phyloP scores from a whole-genome alignment of 2,113 vertebrate genomes.

The Sylvilagus bachmani region DNA sequence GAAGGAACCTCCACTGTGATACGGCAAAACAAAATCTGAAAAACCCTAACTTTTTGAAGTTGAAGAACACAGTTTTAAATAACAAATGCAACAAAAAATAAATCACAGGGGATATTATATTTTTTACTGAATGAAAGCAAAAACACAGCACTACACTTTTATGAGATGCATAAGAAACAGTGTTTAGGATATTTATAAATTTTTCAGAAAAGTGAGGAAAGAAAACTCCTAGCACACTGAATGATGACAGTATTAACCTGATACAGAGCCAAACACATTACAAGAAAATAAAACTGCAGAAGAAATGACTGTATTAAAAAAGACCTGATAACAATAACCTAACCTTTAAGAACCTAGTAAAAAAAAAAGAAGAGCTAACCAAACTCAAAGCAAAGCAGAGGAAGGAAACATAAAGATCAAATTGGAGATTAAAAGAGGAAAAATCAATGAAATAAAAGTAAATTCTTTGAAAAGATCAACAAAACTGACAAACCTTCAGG shows the following conservation, averaged over 20 bases:
- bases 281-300: conserved; percentile 5
- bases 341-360: background rate
- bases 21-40: too few species aligned
- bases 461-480: background rate
- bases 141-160: background rate
- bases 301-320: background rate
- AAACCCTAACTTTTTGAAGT: too few species aligned
- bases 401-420: background rate
- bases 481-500: background rate
- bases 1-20: too few species aligned
- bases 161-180: background rate
- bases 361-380: background rate
- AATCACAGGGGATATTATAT: background rate
- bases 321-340: background rate
- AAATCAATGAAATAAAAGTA: background rate
- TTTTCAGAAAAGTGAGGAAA: conserved; percentile 3
- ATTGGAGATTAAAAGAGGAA: conserved; percentile 11
- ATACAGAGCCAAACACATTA: background rate
- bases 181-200: background rate
- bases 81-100: background rate
- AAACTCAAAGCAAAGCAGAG: background rate
- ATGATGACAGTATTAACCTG: background rate
- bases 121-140: conserved; percentile 22
- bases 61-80: too few species aligned
- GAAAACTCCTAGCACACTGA: background rate